Percentiles rank a stretch among this genome's conserved stretches.
phyloP scores from a whole-genome alignment of 2,888 invertebrate species.

The Rhynchonema sp. region DNA sequence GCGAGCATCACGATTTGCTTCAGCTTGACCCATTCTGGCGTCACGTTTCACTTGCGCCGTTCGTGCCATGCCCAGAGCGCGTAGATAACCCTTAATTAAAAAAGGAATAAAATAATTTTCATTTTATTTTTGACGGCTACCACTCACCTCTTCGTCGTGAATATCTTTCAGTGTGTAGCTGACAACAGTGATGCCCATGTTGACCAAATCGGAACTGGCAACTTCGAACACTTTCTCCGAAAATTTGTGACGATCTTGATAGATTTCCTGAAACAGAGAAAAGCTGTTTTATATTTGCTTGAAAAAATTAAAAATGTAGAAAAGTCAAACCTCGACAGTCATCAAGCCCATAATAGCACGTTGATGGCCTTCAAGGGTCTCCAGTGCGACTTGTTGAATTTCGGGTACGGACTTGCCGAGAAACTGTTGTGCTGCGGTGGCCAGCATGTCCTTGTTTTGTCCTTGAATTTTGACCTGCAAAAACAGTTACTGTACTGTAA shows the following conservation, averaged over 20 bases:
- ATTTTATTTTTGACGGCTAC: no score
- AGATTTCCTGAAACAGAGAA: constrained; percentile 48
- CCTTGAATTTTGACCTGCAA: constrained; percentile 31
- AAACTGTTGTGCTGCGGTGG: constrained; percentile 32
- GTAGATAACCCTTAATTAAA: constrained; percentile 55
- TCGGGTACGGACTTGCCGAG: constrained; percentile 30
- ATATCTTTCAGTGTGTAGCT: constrained; percentile 85
- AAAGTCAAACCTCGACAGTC: constrained; percentile 26
- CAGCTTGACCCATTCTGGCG: constrained; percentile 88
- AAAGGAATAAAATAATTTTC: not conserved
- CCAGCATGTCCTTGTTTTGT: constrained; percentile 31
- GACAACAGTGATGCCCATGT: constrained; percentile 87
- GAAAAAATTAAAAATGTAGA: constrained; percentile 7
- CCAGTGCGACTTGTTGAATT: constrained; percentile 29
- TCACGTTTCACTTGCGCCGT: constrained; percentile 86
- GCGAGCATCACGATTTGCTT: constrained; percentile 59
- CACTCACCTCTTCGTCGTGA: constrained; percentile 65
- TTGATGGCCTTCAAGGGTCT: constrained; percentile 35
- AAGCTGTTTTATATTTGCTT: no score
- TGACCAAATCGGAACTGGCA: constrained; percentile 76
- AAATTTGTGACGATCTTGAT: constrained; percentile 81
- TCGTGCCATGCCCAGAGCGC: constrained; percentile 78
- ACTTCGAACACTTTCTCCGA: constrained; percentile 77
- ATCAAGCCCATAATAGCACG: constrained; percentile 35
- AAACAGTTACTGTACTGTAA: no score